A percentile compares a stretch with the other conserved stretches of the same genome.
Evolutionary conservation across 2,113 vertebrate genomes (phyloP).

Genomic region (Sapajus apella): DNA sequence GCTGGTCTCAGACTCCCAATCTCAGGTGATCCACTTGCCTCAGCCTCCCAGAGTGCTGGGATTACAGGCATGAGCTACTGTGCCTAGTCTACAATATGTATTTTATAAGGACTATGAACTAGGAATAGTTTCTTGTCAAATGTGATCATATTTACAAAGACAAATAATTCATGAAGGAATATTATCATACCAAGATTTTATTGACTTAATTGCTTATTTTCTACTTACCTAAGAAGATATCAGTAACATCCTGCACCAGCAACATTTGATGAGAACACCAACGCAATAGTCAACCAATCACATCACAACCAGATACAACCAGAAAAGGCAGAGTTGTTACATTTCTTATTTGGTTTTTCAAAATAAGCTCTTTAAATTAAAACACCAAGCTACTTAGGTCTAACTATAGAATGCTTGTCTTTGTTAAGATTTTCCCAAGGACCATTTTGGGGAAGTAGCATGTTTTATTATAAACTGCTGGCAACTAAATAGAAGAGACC

Average conservation of each 20-base stretch:
- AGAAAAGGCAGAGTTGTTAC: background rate
- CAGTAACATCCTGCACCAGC: background rate
- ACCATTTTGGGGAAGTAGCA: background rate
- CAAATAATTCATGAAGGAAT: background rate
- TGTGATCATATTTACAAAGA: background rate
- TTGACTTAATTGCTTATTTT: background rate
- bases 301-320: accelerated
- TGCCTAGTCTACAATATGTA: background rate
- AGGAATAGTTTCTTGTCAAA: background rate
- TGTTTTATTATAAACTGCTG: background rate
- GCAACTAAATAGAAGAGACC: background rate
- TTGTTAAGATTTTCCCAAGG: background rate
- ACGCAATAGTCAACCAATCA: background rate
- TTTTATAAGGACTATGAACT: background rate
- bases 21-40: too few species aligned
- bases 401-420: background rate
- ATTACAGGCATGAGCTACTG: too few species aligned
- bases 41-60: too few species aligned
- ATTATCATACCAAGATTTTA: background rate
- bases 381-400: background rate
- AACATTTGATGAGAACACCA: background rate
- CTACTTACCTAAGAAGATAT: background rate
- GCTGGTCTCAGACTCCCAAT: too few species aligned
- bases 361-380: background rate
- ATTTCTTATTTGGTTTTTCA: background rate